Conservation (phyloP, 2,113 vertebrate species). For the Leuciscus idus region DNA sequence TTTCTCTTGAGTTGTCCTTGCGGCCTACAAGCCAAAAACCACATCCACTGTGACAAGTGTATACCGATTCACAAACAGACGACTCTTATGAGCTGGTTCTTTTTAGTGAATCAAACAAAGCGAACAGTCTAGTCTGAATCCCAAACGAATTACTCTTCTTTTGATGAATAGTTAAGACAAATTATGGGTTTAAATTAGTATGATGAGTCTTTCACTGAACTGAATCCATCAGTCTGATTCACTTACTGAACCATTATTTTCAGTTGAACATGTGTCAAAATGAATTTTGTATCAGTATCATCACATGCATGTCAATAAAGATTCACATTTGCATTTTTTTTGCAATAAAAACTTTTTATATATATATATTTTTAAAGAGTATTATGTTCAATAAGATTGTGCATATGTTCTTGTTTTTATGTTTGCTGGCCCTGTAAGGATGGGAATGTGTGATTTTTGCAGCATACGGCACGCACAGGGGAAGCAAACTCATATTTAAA, state of each 20-base stretch:
- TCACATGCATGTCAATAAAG: background rate
- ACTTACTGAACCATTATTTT: background rate
- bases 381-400: background rate
- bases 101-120: background rate
- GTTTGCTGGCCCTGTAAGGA: background rate
- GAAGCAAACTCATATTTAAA: constrained; percentile 24
- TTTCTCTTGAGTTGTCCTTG: background rate
- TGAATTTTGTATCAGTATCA: background rate
- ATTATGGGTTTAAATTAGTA: background rate
- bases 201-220: background rate
- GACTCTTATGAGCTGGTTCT: background rate
- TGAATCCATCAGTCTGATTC: background rate
- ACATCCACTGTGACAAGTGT: background rate
- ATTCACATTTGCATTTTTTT: background rate
- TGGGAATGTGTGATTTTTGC: background rate
- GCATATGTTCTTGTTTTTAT: constrained; percentile 11
- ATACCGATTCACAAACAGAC: background rate
- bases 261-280: background rate
- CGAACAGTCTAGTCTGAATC: background rate
- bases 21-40: background rate
- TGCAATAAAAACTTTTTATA: background rate
- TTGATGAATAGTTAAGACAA: background rate
- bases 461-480: constrained; percentile 15
- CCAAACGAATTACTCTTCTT: background rate
- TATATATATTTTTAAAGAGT: background rate